phyloP scores from a whole-genome alignment of 1,140 invertebrate species.

The Matsumurasca onukii region DNA sequence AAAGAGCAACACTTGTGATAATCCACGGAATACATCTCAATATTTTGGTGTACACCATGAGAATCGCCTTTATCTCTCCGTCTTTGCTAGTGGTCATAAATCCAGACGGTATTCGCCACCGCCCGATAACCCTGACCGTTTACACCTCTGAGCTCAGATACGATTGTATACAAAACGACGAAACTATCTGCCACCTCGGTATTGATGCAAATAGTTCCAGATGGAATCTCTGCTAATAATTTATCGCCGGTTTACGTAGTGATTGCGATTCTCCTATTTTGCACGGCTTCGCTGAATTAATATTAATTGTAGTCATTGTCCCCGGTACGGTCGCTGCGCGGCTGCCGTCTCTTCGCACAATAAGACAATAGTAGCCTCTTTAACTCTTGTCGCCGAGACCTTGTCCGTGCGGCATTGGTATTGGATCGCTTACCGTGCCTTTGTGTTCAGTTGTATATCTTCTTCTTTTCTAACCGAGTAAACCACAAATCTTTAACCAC shows the following conservation, averaged over 20 bases:
- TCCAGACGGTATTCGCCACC: neutral
- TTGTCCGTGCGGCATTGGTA: no score
- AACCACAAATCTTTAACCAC: no score
- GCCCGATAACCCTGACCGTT: neutral
- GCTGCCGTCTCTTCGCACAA: constrained; percentile 15
- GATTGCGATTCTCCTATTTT: constrained; percentile 20
- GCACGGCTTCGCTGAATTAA: constrained; percentile 24
- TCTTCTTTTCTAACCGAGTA: no score
- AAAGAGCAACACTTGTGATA: no score
- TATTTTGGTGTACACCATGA: constrained; percentile 28
- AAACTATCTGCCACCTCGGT: constrained; percentile 7
- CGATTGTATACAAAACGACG: constrained; percentile 13
- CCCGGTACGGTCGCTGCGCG: constrained; percentile 8
- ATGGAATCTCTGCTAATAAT: constrained; percentile 20
- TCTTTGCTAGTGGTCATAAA: neutral
- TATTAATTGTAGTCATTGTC: constrained; percentile 25
- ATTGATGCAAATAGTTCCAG: constrained; percentile 17
- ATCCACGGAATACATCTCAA: constrained; percentile 29
- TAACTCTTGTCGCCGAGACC: neutral
- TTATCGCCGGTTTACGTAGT: neutral
- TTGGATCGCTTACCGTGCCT: no score
- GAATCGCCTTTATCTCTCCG: neutral
- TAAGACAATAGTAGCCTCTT: constrained; percentile 26
- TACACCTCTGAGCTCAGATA: constrained; percentile 12
- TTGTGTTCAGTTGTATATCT: no score